Evolutionary conservation across 2,113 vertebrate genomes (phyloP).

Genomic region (Chrysochloris asiatica): DNA sequence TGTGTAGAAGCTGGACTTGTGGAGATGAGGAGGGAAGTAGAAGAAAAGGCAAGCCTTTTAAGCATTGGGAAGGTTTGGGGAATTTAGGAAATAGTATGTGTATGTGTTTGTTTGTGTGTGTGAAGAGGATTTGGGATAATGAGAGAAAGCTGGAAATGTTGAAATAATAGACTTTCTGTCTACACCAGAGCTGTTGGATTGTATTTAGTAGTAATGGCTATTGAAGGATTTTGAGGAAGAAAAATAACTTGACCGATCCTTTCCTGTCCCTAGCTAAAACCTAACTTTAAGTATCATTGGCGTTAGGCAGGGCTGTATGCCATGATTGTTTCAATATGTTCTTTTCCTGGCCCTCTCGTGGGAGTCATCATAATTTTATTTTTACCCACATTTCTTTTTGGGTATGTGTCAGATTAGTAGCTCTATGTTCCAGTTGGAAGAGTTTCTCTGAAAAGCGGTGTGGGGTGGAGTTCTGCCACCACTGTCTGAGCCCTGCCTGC

Average conservation of each 20-base stretch:
- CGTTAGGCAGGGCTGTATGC: conserved; percentile 54
- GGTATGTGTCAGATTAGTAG: conserved; percentile 57
- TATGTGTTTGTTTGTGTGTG: neutral
- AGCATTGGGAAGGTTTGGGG: neutral
- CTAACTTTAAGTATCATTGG: conserved; percentile 21
- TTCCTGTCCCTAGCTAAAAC: conserved; percentile 56
- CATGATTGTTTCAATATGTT: conserved; percentile 68
- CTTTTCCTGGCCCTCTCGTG: conserved; percentile 71
- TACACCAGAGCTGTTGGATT: neutral
- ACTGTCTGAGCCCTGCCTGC: conserved; percentile 31
- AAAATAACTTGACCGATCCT: conserved; percentile 53
- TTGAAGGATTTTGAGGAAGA: conserved; percentile 39
- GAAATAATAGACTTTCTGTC: neutral
- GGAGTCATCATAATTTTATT: conserved; percentile 69
- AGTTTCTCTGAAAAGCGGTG: conserved; percentile 62
- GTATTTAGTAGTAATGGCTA: conserved; percentile 27
- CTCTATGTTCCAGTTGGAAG: conserved; percentile 51
- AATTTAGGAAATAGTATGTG: neutral
- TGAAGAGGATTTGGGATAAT: neutral
- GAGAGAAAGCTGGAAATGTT: neutral
- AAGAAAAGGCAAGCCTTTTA: too few species aligned
- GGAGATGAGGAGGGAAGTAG: neutral
- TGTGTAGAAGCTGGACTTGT: neutral
- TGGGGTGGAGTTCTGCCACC: conserved; percentile 65
- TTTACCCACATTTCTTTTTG: conserved; percentile 67